phyloP scores from a whole-genome alignment of 2,113 vertebrate species.

The Uria aalge region DNA sequence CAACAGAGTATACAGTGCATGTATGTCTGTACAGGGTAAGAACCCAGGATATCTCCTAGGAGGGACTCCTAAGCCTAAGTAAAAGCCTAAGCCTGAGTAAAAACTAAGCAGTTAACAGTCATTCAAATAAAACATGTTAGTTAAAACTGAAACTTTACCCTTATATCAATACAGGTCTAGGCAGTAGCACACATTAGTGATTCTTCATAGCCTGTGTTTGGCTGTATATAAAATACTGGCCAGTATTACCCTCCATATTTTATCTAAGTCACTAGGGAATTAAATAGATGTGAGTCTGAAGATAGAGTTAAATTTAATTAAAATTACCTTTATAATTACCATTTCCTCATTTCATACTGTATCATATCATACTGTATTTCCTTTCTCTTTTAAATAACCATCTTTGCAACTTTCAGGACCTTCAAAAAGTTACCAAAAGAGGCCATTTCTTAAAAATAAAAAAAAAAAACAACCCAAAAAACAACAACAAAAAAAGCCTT shows the following conservation, averaged over 20 bases:
- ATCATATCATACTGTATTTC: not conserved
- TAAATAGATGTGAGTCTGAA: not conserved
- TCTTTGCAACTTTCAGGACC: not conserved
- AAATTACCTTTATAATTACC: not conserved
- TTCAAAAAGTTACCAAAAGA: not conserved
- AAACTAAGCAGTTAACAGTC: not conserved
- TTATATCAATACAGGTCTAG: not conserved
- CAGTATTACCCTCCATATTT: not conserved
- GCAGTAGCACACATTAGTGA: not conserved
- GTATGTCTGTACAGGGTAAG: fast-evolving
- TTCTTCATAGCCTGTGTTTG: not conserved
- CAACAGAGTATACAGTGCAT: not conserved
- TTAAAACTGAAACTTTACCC: not conserved
- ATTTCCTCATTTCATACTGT: not conserved
- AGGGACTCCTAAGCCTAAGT: not conserved
- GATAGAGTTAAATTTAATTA: not conserved
- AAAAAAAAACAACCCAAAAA: too few species aligned
- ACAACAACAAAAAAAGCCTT: not conserved
- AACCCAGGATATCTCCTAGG: too few species aligned
- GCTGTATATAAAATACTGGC: not conserved
- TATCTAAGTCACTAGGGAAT: not conserved
- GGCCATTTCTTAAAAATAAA: not conserved
- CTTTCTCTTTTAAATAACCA: not conserved
- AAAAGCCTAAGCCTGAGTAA: not conserved
- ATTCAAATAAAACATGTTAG: not conserved